These are phyloP conservation scores for Planiliza haematocheilus DNA, from an alignment of 2,113 vertebrate genomes.

Conservation along the genomic window DNA sequence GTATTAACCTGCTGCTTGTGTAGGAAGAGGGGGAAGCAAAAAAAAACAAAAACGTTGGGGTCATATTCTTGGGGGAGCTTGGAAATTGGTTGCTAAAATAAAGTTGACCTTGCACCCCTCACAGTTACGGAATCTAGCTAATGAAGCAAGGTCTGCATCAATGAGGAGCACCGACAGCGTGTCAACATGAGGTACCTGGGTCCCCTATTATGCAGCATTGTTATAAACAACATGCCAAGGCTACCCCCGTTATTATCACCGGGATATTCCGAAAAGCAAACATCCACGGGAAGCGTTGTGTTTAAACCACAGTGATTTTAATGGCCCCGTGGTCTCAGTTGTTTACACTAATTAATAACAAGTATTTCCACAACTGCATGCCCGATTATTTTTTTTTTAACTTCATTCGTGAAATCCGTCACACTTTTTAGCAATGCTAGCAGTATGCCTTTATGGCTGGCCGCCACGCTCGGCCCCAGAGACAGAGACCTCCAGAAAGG, in stretches of 20 bases:
- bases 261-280: conserved; percentile 10
- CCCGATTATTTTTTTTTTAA: background rate
- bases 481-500: too few species aligned
- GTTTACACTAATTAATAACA: conserved; percentile 6
- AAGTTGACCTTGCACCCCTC: conserved; percentile 69
- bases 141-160: conserved; percentile 70
- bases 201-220: conserved; percentile 26
- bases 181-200: conserved; percentile 55
- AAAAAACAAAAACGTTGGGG: background rate
- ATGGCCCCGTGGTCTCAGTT: background rate
- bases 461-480: too few species aligned
- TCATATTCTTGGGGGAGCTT: conserved; percentile 68
- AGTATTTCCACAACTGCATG: background rate
- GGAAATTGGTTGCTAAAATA: conserved; percentile 73
- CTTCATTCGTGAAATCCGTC: too few species aligned
- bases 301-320: conserved; percentile 8
- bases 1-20: conserved; percentile 1
- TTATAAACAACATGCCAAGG: conserved; percentile 28
- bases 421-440: background rate
- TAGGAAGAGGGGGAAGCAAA: background rate
- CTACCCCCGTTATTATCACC: background rate
- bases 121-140: conserved; percentile 65
- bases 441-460: background rate
- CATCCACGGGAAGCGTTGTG: background rate
- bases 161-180: conserved; percentile 33